Evolutionary conservation across 2,888 invertebrate genomes (phyloP).

Genomic region (Pemphredon lugubris): DNA sequence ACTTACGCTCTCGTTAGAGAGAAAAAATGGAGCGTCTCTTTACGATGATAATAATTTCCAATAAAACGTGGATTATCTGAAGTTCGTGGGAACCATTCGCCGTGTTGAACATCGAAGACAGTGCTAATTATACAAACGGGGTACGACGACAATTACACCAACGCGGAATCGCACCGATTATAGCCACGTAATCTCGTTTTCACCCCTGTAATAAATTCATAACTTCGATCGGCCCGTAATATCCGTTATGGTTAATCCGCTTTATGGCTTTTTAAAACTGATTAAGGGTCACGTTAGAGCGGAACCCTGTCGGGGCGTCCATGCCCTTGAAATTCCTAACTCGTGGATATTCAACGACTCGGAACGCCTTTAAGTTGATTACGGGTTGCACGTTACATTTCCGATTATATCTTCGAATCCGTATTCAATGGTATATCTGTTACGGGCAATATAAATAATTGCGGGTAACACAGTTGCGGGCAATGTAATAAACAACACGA

Average conservation of each 20-base stretch:
- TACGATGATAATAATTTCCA: neutral
- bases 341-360: slow-evolving; percentile 29
- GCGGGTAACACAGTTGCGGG: no score
- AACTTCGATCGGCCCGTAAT: slow-evolving; percentile 60
- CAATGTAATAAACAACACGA: no score
- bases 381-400: slow-evolving; percentile 8
- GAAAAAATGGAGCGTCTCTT: neutral
- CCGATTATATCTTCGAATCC: neutral
- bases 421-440: no score
- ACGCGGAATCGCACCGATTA: slow-evolving; percentile 39
- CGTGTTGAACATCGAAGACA: slow-evolving; percentile 1
- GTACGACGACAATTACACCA: slow-evolving; percentile 19
- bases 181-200: slow-evolving; percentile 51
- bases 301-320: neutral
- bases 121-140: slow-evolving; percentile 24
- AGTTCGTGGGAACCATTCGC: neutral
- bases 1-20: no score
- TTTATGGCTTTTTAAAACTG: slow-evolving; percentile 62
- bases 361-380: slow-evolving; percentile 34
- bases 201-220: slow-evolving; percentile 60
- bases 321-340: slow-evolving; percentile 10
- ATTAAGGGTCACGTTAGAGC: slow-evolving; percentile 53
- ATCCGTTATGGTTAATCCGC: slow-evolving; percentile 59
- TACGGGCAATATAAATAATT: no score
- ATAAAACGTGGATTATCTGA: neutral